Base-by-base conservation (phyloP, 2,113 vertebrate species). In the Mormyrus iriodes region DNA sequence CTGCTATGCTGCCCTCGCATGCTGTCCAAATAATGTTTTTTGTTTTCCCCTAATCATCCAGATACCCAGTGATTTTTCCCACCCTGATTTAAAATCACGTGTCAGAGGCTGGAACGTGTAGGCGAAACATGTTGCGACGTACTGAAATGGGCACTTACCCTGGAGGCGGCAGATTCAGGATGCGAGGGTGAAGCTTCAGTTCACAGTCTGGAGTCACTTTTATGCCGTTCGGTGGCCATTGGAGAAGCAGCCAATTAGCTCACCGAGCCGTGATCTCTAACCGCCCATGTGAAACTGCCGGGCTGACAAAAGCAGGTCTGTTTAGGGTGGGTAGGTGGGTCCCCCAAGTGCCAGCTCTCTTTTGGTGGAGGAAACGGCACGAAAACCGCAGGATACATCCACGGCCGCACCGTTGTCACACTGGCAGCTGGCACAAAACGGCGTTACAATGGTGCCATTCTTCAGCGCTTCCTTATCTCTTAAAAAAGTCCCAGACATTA, bases 91-190 rank as follows among this genome's bases (percentile, higher is more conserved):
- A 69, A n/a, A 35, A 15, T 9, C n/a, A n/a, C n/a, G 65, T 12
- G 65, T 35, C 65, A 15, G 65, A 9, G 31, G 65, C 65, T 3
- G 12, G 31, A n/a, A 9, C 31, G 31, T 35, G n/a, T n/a, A n/a
- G n/a, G n/a, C n/a, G n/a, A n/a, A n/a, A n/a, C n/a, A n/a, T n/a
- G n/a, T n/a, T n/a, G n/a, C n/a, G n/a, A n/a, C n/a, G n/a, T 2
- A 88, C 69, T 8, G 79, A 42, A 61, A 55, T 39, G 15, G 73
- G 12, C 35, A 86, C 89, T 73, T 89, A 89, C 89, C 89, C 31
- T 86, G 35, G 44, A n/a, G 51, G 84, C 65, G 46, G 39, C 21
- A 55, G 46, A 19, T 69, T 10, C 42, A 44, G 44, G 39, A 24
- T 19, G 9, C n/a, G 13, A 39, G 49, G 48, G n/a, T 39, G 85